Percentiles rank a stretch among this genome's conserved stretches.
Evolutionary conservation across 2,113 vertebrate species (phyloP).

Genomic region (Spilogale gracilis): DNA sequence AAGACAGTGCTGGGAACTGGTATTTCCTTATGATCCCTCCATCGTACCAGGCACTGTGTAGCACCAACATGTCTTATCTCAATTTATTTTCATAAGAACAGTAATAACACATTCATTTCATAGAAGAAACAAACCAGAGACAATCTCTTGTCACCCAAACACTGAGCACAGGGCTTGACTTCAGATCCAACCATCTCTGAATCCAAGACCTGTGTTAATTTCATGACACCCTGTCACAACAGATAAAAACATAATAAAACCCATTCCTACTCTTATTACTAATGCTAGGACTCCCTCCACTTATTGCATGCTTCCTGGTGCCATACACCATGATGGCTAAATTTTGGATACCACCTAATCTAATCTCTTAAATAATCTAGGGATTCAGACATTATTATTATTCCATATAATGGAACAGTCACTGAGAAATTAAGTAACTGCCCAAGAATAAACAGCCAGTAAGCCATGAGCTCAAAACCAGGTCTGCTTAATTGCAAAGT

Average conservation of each 20-base stretch:
- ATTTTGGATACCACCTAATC: not conserved
- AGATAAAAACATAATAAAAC: not conserved
- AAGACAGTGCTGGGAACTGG: not conserved
- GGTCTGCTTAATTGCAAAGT: not conserved
- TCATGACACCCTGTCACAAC: not conserved
- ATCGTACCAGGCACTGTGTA: not conserved
- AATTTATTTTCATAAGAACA: conserved; percentile 33
- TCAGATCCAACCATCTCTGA: not conserved
- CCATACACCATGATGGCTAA: not conserved
- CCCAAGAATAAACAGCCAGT: not conserved
- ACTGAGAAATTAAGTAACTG: not conserved
- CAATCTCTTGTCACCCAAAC: not conserved
- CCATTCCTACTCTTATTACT: not conserved
- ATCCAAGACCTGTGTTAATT: not conserved
- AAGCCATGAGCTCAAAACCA: not conserved
- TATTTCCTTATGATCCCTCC: not conserved
- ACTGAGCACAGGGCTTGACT: not conserved
- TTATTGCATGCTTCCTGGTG: not conserved
- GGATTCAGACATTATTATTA: not conserved
- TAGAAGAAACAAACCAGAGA: not conserved
- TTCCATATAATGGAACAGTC: not conserved
- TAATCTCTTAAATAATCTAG: not conserved
- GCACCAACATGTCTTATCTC: not conserved
- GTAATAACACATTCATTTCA: conserved; percentile 13
- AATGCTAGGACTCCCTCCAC: fast-evolving